Base-by-base conservation (phyloP, 2,888 invertebrate genomes). In the Amphimallon solstitiale region DNA sequence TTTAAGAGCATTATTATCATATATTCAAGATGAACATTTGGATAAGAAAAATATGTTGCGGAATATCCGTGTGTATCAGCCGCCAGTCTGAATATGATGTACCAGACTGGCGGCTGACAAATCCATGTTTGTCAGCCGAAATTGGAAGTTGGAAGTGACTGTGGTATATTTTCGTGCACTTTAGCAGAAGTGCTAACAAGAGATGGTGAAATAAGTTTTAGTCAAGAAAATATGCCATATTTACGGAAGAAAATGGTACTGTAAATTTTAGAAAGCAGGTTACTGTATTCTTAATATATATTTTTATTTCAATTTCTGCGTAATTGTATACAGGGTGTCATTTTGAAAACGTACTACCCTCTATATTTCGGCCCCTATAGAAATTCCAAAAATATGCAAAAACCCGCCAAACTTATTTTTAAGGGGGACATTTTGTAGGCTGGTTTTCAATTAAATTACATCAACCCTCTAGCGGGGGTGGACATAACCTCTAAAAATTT, bases 141-240 rank as follows among this genome's bases (percentile, higher is more conserved):
- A n/a, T n/a, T 92, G 90, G 98, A 98, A n/a, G n/a, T n/a, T 83
- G 96, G 97, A 63, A 94, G 94, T 79, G 98, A 99, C 83, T 99
- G 98, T 81, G 98, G 98, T 4, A 94, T 99, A 85, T 99, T 99
- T 82, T 89, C 97, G 19, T 97, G 97, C 82, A 97, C 95, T 79
- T 98, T 94, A 84, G 98, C 98, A 0, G 98, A 99, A 82, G 97
- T 93, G 83, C 83, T 93, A 23, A 86, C 91, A 0, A 87, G 97
- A 52, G 87, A 89, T 78, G 90, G 90, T 9, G 85, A 87, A 46
- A 90, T 96, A 72, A 87, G 87, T 0, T 99, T 99, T 83, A 85
- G 88, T 2, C 98, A 98, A 85, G 86, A 91, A 48, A 87, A 98
- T 82, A 98, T 98, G 97, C 94, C 94, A 1, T 95, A 95, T 80